Percentiles rank a stretch among this genome's conserved stretches.
These are phyloP conservation scores for Drosophila repletoides DNA, from an alignment of 1,140 invertebrate species.

Conservation along the genomic window DNA sequence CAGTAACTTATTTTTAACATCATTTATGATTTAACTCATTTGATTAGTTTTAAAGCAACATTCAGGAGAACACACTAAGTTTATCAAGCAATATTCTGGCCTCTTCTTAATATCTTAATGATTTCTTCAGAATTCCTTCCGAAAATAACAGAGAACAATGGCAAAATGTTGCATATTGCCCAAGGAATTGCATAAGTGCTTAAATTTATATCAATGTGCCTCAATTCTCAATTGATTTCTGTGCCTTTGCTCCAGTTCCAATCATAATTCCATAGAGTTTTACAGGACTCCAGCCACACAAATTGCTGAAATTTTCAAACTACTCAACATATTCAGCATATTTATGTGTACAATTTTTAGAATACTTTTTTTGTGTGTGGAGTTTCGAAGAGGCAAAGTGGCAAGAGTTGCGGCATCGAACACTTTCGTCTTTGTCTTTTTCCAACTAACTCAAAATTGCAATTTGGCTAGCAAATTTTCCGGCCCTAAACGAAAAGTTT, in stretches of 20 bases:
- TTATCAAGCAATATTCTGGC: too few species aligned
- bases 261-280: background rate
- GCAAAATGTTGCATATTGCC: too few species aligned
- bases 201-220: background rate
- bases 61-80: too few species aligned
- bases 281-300: background rate
- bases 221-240: background rate
- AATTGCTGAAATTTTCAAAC: background rate
- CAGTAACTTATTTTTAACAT: too few species aligned
- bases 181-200: background rate
- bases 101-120: too few species aligned
- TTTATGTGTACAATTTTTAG: constrained; percentile 8
- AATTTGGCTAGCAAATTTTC: constrained; percentile 7
- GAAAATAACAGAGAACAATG: too few species aligned
- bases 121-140: too few species aligned
- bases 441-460: constrained; percentile 8
- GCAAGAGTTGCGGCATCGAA: background rate
- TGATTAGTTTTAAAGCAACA: too few species aligned
- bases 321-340: background rate
- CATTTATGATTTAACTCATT: too few species aligned
- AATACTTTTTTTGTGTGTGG: too few species aligned
- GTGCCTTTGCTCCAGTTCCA: too few species aligned
- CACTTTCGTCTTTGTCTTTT: background rate
- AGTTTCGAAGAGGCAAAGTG: too few species aligned
- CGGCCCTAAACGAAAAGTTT: constrained; percentile 7